Base-by-base conservation (phyloP, 1,140 invertebrate genomes). In the Hirudo medicinalis region DNA sequence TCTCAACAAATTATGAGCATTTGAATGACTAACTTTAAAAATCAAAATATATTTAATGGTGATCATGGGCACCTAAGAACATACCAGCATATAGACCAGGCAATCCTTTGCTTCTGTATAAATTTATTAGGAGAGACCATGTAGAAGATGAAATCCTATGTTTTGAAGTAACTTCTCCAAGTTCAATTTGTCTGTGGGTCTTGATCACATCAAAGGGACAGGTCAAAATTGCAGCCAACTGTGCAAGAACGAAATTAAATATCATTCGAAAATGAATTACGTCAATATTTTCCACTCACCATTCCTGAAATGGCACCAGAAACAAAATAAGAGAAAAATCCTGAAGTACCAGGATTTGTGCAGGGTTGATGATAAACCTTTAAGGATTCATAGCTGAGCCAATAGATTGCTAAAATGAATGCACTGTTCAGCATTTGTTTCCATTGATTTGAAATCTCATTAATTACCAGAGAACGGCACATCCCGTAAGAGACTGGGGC, bases 141-240 rank as follows among this genome's bases (percentile, higher is more conserved):
- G 43, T 49, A 17, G 43, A 49, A 49, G 43, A 49, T 49, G 43
- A 49, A 49, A 17, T 49, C 43, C 15, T 49, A 17, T 49, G 43
- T 13, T 49, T 49, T 49, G 43, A 49, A 17, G 43, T 49, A 49
- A 49, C 43, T 49, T 49, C 89, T 43, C 94, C 94, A 78, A 99
- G 87, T 83, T 97, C 92, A 78, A 99, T 96, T 86, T 99, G 96
- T 77, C 90, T 88, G 79, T 96, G 79, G 11, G 96, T 99, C 86
- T 99, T 99, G 0, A 98, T 90, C 11, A 99, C 94, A 84, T 99
- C 96, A 85, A 99, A 98, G 36, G 96, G 96, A 72, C 93, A 86
- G 1, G 96, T 99, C 2, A 94, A 74, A 32, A 91, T 84, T 22
- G 91, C 91, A 66, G 95, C 93, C 76, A 95, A 80, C 91, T 94